These are phyloP conservation scores for Chaetops frenatus DNA, from an alignment of 2,113 vertebrate species.

Conservation along the genomic window DNA sequence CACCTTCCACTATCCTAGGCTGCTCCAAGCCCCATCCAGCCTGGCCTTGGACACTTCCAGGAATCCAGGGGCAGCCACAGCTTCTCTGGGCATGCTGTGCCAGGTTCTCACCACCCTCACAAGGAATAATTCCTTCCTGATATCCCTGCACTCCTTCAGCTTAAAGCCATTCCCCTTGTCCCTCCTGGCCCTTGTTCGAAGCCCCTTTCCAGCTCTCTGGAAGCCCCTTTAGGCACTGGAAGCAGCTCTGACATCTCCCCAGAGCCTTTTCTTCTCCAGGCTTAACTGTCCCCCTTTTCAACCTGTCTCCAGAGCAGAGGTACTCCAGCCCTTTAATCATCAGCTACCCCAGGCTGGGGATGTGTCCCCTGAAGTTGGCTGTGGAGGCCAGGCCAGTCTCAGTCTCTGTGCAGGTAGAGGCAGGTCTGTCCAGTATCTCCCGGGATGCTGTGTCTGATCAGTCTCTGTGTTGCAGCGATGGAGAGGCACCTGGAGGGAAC, in stretches of 20 bases:
- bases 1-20: background rate
- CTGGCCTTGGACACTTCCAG: background rate
- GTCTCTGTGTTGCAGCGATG: slow-evolving; percentile 72
- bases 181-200: background rate
- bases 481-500: slow-evolving; percentile 76
- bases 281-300: background rate
- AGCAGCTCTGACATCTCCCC: background rate
- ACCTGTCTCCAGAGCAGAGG: background rate
- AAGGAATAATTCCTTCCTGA: background rate
- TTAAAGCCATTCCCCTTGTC: background rate
- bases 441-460: background rate
- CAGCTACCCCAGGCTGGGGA: background rate
- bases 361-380: fast-evolving
- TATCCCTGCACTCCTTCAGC: background rate
- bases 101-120: background rate
- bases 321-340: background rate
- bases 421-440: background rate
- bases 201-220: background rate
- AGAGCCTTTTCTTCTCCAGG: background rate
- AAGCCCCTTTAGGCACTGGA: background rate
- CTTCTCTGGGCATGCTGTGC: background rate
- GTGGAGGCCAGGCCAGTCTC: background rate
- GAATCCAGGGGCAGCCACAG: background rate
- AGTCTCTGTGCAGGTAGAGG: background rate
- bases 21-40: fast-evolving